These are phyloP conservation scores for Perca flavescens DNA, from an alignment of 2,113 vertebrate genomes.

Conservation along the genomic window DNA sequence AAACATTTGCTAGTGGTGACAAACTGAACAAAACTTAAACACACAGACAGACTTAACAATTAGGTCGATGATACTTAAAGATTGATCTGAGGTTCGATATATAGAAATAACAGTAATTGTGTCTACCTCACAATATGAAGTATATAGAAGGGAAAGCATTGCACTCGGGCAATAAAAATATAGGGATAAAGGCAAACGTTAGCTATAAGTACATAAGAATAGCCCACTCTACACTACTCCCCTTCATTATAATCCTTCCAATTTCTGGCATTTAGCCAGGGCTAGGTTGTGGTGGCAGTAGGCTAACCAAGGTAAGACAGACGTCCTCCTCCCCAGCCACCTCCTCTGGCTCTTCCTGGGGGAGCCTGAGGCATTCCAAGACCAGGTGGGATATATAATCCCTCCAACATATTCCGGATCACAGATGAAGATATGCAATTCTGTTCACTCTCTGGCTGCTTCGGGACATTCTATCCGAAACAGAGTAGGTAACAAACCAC, in stretches of 20 bases:
- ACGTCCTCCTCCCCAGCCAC: conserved; percentile 36
- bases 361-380: conserved; percentile 18
- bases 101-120: background rate
- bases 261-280: conserved; percentile 29
- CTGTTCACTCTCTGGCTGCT: conserved; percentile 2
- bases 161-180: background rate
- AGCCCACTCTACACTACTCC: background rate
- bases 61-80: background rate
- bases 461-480: conserved; percentile 17
- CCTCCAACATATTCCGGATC: conserved; percentile 32
- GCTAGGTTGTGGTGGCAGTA: conserved; percentile 14
- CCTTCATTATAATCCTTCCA: conserved; percentile 4
- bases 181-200: background rate
- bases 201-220: conserved; percentile 2
- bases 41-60: background rate
- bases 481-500: conserved; percentile 1
- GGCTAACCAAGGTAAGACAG: conserved; percentile 31
- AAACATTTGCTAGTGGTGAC: background rate
- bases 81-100: background rate
- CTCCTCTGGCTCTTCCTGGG: conserved; percentile 14
- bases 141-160: background rate
- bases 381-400: conserved; percentile 40
- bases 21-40: background rate
- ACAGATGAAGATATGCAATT: background rate
- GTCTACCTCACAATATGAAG: background rate